A percentile compares a stretch with the other conserved stretches of the same genome.
These are phyloP conservation scores for Acheta domesticus DNA, from an alignment of 2,888 invertebrate genomes.

Conservation along the genomic window DNA sequence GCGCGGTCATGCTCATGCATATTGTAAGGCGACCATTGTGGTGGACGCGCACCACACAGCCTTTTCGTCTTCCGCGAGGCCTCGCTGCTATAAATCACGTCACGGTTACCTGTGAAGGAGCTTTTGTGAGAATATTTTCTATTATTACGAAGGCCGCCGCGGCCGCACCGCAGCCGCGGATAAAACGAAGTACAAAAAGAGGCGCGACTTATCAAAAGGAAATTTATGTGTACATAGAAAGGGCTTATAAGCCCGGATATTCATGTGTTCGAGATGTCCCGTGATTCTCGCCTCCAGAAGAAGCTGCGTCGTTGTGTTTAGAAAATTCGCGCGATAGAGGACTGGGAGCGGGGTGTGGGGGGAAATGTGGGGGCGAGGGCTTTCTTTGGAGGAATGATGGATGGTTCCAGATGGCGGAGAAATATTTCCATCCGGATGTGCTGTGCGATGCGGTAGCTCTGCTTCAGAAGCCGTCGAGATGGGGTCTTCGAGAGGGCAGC, in stretches of 20 bases:
- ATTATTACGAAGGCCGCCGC: not conserved
- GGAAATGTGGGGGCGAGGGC: not conserved
- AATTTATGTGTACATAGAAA: constrained; percentile 18
- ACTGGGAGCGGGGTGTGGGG: too few relatives aligned
- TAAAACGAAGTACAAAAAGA: not conserved
- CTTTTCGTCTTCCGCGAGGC: not conserved
- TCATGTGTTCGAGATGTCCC: constrained; percentile 6
- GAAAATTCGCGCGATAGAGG: not conserved
- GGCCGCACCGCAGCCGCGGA: not conserved
- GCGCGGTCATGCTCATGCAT: not conserved
- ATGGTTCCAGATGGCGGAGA: not conserved
- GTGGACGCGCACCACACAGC: not conserved
- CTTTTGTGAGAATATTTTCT: constrained; percentile 11
- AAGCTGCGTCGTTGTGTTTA: constrained; percentile 2
- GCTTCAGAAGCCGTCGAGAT: not conserved
- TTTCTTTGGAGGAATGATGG: not conserved
- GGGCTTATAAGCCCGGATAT: constrained; percentile 11
- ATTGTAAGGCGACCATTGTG: not conserved
- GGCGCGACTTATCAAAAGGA: not conserved
- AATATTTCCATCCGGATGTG: not conserved
- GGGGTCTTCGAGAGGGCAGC: too few relatives aligned
- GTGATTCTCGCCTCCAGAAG: not conserved
- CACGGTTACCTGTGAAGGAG: not conserved
- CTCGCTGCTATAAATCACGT: not conserved
- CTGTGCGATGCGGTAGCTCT: not conserved